Evolutionary conservation across 2,113 vertebrate species (phyloP).

Genomic region (Crotalus tigris): DNA sequence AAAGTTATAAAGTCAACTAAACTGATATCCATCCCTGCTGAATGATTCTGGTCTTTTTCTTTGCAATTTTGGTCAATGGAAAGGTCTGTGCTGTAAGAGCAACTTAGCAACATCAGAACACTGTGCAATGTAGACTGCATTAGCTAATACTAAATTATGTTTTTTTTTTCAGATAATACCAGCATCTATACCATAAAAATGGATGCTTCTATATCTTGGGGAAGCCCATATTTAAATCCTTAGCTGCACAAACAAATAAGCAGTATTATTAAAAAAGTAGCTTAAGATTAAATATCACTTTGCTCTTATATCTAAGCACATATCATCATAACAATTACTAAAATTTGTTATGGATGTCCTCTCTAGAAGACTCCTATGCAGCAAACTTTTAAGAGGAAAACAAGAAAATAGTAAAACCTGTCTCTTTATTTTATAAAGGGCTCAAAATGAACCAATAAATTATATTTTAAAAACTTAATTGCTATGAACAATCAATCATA

Average conservation of each 20-base stretch:
- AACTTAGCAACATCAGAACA: not conserved
- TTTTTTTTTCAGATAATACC: not conserved
- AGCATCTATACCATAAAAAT: not conserved
- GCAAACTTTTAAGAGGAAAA: not conserved
- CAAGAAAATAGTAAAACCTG: not conserved
- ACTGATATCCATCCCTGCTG: not conserved
- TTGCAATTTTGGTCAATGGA: not conserved
- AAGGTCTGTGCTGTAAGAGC: not conserved
- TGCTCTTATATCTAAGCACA: not conserved
- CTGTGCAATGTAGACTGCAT: not conserved
- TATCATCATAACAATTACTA: not conserved
- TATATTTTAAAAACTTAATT: not conserved
- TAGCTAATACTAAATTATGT: not conserved
- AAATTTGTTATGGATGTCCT: not conserved
- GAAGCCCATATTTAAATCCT: not conserved
- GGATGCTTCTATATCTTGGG: not conserved
- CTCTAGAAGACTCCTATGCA: not conserved
- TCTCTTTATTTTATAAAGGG: not conserved
- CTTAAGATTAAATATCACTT: not conserved
- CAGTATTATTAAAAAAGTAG: not conserved
- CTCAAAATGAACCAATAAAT: not conserved
- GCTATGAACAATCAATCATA: conserved; percentile 9
- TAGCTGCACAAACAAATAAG: not conserved
- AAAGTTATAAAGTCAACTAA: not conserved
- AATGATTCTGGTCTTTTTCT: not conserved